These are phyloP conservation scores for Peromyscus aztecus DNA, from an alignment of 2,797 vertebrate genomes.

Conservation along the genomic window DNA sequence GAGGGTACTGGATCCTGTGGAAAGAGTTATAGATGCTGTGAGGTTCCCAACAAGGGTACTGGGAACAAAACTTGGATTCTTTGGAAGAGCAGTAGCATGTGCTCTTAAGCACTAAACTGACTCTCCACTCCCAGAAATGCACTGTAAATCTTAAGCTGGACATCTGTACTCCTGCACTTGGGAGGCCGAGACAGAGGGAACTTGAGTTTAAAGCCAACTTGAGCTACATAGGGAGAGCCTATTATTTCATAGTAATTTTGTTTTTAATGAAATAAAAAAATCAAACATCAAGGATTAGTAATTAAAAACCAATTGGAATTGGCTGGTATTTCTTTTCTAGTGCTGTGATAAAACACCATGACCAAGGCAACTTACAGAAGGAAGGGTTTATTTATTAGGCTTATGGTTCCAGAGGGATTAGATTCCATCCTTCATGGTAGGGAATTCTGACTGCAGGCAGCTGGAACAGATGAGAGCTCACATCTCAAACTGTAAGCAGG, in stretches of 20 bases:
- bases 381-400: neutral
- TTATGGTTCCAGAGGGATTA: neutral
- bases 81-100: neutral
- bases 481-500: neutral
- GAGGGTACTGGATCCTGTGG: neutral
- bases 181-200: neutral
- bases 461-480: neutral
- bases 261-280: slow-evolving; percentile 52
- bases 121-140: neutral
- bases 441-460: neutral
- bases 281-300: slow-evolving; percentile 29
- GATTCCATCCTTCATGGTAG: neutral
- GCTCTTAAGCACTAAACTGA: neutral
- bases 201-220: neutral
- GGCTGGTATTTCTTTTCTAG: neutral
- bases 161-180: neutral
- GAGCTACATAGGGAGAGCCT: neutral
- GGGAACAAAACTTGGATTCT: neutral
- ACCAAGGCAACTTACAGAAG: neutral
- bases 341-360: neutral
- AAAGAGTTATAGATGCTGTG: neutral
- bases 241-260: neutral
- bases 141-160: neutral
- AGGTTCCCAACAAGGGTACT: neutral
- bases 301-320: slow-evolving; percentile 62